Evolutionary conservation across 2,797 vertebrate species (phyloP), one percentile per base, ranked within the genome.

Genomic region (Alectoris magna): DNA sequence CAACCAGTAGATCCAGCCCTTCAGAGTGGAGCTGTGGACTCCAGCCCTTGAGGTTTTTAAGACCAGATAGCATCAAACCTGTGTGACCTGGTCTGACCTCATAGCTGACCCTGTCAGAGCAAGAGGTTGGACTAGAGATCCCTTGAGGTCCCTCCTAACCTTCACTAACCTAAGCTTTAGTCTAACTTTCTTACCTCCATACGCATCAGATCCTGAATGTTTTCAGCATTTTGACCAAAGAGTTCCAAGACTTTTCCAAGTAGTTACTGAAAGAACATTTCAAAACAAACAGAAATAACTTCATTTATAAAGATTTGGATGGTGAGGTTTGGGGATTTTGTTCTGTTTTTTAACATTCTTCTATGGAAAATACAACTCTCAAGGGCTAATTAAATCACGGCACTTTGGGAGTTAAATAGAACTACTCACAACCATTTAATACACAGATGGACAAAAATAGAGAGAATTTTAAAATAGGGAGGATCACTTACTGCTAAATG

Each of bases 281-380:
- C 44, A 83, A 72, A 79, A 23, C 22, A 75, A 75, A 69, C 22
- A 49, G 41, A 73, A 77, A 64, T 56, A 29, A 66, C 11, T 49
- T 62, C 6, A 43, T 38, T 64, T 29, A 58, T n/a, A 80, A 63
- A 43, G 24, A 48, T 72, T 80, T 72, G 38, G 24, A 84, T 72
- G 34, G 39, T 14, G 13, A 3, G 6, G 0, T 0, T 1, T 43
- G 13, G 12, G 21, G n/a, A 14, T 22, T 36, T 58, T 34, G n/a
- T 38, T 7, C n/a, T 29, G 51, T 23, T 44, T 49, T 78, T 63
- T 70, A 68, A 64, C 36, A 23, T 38, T 82, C 56, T 48, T 23
- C n/a, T 8, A 31, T 48, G 38, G 46, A 46, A 86, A 76, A 91
- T 48, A 78, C 51, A 66, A 67, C 43, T 38, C 60, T 80, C 36